Evolutionary conservation across 2,888 invertebrate genomes (phyloP).

Genomic region (Dichetophora obliterata): DNA sequence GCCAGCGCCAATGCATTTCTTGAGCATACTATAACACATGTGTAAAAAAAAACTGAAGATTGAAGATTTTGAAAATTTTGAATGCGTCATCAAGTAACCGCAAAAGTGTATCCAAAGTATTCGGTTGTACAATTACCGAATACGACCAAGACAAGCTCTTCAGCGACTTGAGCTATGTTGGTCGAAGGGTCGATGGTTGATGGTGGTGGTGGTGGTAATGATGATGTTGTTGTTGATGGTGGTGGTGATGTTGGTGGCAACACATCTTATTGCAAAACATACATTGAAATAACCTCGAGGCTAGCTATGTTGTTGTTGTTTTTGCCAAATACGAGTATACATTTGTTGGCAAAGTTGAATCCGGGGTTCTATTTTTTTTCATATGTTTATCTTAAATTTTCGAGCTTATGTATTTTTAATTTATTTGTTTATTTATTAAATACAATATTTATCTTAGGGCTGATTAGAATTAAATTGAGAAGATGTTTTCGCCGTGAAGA

Average conservation of each 20-base stretch:
- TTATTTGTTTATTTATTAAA: slow-evolving; percentile 63
- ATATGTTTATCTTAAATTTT: slow-evolving; percentile 3
- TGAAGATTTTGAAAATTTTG: not conserved
- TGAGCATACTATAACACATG: not conserved
- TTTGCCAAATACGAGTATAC: not conserved
- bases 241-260: not conserved
- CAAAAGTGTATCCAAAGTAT: not conserved
- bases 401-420: slow-evolving; percentile 57
- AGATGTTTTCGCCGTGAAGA: slow-evolving; percentile 12
- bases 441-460: slow-evolving; percentile 55
- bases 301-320: not conserved
- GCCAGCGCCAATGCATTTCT: not conserved
- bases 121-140: slow-evolving; percentile 4
- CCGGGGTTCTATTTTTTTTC: not conserved
- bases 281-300: not conserved
- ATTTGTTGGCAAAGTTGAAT: not conserved
- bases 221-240: not conserved
- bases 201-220: not conserved
- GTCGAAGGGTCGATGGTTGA: not conserved
- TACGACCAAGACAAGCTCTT: not conserved
- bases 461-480: slow-evolving; percentile 11
- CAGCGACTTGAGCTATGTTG: not conserved
- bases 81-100: not conserved
- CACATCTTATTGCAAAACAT: too few species aligned
- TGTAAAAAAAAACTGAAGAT: not conserved